Conservation (phyloP, 1,140 invertebrate species). For the Trypoxylus dichotomus region DNA sequence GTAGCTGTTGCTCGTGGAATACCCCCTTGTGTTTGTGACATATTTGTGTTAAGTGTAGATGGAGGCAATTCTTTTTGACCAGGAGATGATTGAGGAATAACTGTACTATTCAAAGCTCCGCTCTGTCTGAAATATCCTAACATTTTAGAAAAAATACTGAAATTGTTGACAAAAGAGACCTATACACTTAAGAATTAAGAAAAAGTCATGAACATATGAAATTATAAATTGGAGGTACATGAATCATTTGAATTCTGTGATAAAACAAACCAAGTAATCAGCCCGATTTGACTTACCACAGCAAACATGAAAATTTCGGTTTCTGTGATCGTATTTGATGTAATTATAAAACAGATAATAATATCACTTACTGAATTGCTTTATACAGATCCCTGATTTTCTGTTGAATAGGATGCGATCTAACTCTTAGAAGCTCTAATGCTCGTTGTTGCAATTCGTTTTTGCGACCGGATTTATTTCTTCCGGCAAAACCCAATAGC, state of each 20-base stretch:
- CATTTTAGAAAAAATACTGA: conserved; percentile 28
- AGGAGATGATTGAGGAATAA: conserved; percentile 40
- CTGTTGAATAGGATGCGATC: conserved; percentile 70
- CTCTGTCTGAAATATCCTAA: conserved; percentile 43
- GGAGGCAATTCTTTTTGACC: conserved; percentile 35
- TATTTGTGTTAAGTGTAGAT: conserved; percentile 32
- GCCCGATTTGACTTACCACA: background rate
- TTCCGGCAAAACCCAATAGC: conserved; percentile 80
- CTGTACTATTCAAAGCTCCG: conserved; percentile 43
- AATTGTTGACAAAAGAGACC: conserved; percentile 26
- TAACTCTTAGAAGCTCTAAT: conserved; percentile 72
- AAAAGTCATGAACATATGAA: background rate
- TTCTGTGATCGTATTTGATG: background rate
- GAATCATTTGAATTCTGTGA: background rate
- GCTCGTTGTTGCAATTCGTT: conserved; percentile 81
- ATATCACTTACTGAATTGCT: conserved; percentile 62
- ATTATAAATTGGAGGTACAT: background rate
- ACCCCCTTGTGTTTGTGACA: conserved; percentile 49
- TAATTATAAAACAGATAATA: conserved; percentile 20
- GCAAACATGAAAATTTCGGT: background rate
- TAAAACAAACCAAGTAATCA: background rate
- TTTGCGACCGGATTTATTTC: conserved; percentile 85
- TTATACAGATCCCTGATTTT: conserved; percentile 85
- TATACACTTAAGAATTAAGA: conserved; percentile 23
- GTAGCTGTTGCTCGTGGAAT: conserved; percentile 47